Percentiles rank a stretch among this genome's conserved stretches.
Evolutionary conservation across 2,888 invertebrate species (phyloP).

Genomic region (Maniola hyperantus): DNA sequence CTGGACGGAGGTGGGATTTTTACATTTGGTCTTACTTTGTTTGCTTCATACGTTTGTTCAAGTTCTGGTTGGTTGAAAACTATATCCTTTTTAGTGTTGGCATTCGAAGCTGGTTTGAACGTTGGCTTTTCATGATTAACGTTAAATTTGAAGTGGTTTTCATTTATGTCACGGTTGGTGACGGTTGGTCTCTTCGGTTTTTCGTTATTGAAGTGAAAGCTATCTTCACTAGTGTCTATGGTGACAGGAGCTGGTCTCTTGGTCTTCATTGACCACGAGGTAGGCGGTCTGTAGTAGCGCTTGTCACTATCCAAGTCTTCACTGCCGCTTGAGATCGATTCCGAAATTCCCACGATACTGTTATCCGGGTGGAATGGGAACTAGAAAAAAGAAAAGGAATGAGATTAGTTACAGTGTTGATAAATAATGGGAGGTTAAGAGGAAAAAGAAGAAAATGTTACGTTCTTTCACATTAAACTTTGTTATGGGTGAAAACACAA

Average conservation of each 20-base stretch:
- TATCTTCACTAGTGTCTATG: not conserved
- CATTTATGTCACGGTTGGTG: not conserved
- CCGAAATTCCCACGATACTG: conserved; percentile 69
- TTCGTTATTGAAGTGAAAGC: not conserved
- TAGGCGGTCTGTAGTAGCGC: conserved; percentile 76
- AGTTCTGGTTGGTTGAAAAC: not conserved
- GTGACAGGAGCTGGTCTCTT: conserved; percentile 21
- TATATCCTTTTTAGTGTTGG: conserved; percentile 12
- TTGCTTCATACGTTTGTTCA: conserved; percentile 27
- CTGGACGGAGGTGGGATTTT: conserved; percentile 53
- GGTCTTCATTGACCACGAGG: conserved; percentile 78
- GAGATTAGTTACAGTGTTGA: not conserved
- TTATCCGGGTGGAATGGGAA: conserved; percentile 66
- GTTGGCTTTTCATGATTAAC: conserved; percentile 3
- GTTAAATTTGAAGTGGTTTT: not conserved
- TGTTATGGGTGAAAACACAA: too few relatives aligned
- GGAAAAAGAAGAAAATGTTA: too few relatives aligned
- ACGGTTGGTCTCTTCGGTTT: conserved; percentile 6
- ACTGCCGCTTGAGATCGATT: conserved; percentile 64
- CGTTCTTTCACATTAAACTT: too few relatives aligned
- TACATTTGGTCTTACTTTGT: conserved; percentile 15
- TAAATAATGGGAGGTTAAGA: too few relatives aligned
- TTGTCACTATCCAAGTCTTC: conserved; percentile 71
- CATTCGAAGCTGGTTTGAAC: conserved; percentile 1
- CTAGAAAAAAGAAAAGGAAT: conserved; percentile 56